Percentiles rank a stretch among this genome's conserved stretches.
phyloP scores from a whole-genome alignment of 2,113 vertebrate genomes.

The Stegostoma tigrinum region DNA sequence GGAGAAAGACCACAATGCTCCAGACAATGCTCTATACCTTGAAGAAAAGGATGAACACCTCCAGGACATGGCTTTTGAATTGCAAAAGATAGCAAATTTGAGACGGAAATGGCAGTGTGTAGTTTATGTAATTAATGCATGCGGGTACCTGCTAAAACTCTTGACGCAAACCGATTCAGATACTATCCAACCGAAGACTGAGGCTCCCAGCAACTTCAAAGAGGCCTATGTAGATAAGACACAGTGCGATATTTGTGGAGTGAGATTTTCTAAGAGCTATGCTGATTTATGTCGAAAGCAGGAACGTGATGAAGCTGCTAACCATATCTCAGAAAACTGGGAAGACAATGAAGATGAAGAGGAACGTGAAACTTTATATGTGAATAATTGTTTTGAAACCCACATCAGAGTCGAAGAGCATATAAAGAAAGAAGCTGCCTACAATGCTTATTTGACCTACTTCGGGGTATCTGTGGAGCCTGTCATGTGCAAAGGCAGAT shows the following conservation, averaged over 20 bases:
- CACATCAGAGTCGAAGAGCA: constrained; percentile 53
- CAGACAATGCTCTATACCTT: constrained; percentile 44
- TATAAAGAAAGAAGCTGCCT: constrained; percentile 49
- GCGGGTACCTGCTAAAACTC: constrained; percentile 53
- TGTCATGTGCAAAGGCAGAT: constrained; percentile 46
- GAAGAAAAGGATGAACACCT: constrained; percentile 56
- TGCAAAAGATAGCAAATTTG: constrained; percentile 50
- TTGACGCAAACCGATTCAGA: constrained; percentile 38
- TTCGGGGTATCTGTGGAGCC: constrained; percentile 53
- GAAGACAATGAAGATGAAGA: constrained; percentile 45
- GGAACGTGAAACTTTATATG: constrained; percentile 31
- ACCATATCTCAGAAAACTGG: constrained; percentile 42
- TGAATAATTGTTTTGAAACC: constrained; percentile 46
- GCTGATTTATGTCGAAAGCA: constrained; percentile 40
- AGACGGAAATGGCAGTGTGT: constrained; percentile 45
- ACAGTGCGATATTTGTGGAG: constrained; percentile 66
- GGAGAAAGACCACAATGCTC: constrained; percentile 36
- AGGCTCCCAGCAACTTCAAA: constrained; percentile 53
- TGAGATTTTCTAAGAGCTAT: constrained; percentile 56
- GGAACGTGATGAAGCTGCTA: constrained; percentile 41
- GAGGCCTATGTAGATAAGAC: constrained; percentile 62
- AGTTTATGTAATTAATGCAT: constrained; percentile 48
- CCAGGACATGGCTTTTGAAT: constrained; percentile 53
- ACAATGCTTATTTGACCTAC: constrained; percentile 51
- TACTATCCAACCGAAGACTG: constrained; percentile 44